phyloP scores from a whole-genome alignment of 2,113 vertebrate genomes.

The Mustelus asterias region DNA sequence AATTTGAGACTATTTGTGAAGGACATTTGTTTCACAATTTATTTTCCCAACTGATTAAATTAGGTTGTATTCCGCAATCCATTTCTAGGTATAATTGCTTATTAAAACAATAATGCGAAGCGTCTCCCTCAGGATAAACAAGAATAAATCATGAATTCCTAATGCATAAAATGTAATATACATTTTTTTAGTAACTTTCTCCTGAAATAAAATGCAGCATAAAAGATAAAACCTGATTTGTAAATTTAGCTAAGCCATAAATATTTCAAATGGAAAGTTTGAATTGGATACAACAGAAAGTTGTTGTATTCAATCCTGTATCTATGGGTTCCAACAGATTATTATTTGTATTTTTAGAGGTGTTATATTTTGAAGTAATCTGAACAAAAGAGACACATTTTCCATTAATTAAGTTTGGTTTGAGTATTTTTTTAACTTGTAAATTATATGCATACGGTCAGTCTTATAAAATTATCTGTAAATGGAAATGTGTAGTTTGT shows the following conservation, averaged over 20 bases:
- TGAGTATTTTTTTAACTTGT: background rate
- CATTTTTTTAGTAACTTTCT: slow-evolving; percentile 19
- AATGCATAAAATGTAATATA: slow-evolving; percentile 18
- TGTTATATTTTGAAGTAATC: background rate
- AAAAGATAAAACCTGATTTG: slow-evolving; percentile 6
- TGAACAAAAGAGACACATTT: background rate
- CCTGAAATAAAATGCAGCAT: slow-evolving; percentile 1
- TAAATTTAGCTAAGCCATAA: slow-evolving; percentile 12
- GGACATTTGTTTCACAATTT: slow-evolving; percentile 35
- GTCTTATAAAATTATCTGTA: background rate
- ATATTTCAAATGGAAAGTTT: slow-evolving; percentile 1
- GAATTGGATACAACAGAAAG: too few species aligned
- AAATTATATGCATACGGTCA: background rate
- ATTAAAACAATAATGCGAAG: slow-evolving; percentile 33
- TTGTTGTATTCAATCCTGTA: background rate
- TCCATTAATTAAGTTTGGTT: slow-evolving; percentile 6
- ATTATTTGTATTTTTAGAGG: background rate
- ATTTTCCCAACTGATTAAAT: slow-evolving; percentile 36
- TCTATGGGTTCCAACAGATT: background rate
- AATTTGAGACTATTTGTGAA: slow-evolving; percentile 28
- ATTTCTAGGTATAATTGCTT: slow-evolving; percentile 31
- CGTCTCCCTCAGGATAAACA: slow-evolving; percentile 23
- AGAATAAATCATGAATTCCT: slow-evolving; percentile 14
- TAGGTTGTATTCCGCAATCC: slow-evolving; percentile 19
- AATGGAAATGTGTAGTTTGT: background rate